A percentile compares a stretch with the other conserved stretches of the same genome.
Conservation (phyloP, 2,113 vertebrate species). For the Chlamydotis undulata region DNA sequence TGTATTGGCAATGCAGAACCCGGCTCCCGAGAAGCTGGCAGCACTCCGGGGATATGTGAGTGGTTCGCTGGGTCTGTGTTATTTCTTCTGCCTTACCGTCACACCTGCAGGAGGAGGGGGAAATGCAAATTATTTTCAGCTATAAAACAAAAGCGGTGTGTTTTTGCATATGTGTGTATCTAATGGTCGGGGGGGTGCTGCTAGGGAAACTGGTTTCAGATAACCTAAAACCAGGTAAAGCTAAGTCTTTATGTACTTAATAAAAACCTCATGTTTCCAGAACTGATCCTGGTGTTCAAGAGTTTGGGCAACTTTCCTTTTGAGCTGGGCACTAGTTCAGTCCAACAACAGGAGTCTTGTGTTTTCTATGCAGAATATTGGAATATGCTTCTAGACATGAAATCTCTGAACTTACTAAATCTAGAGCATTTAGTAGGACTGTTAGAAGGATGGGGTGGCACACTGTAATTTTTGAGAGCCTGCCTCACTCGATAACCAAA, state of each 20-base stretch:
- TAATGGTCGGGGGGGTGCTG: neutral
- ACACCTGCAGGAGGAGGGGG: conserved; percentile 44
- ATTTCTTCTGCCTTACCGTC: conserved; percentile 53
- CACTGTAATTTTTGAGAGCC: neutral
- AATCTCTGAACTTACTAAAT: neutral
- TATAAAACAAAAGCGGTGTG: neutral
- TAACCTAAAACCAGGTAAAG: neutral
- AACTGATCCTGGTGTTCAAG: neutral
- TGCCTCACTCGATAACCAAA: neutral
- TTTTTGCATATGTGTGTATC: neutral
- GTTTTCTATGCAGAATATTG: neutral
- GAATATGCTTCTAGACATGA: neutral
- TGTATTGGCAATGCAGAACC: neutral
- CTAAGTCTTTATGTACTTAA: neutral
- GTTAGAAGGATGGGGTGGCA: neutral
- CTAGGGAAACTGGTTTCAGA: neutral
- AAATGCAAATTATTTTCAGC: conserved; percentile 6
- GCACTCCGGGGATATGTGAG: neutral
- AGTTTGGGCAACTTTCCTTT: neutral
- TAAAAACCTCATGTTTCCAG: neutral
- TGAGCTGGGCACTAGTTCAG: neutral
- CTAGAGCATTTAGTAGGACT: neutral
- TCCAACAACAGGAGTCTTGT: neutral
- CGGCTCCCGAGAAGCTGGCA: neutral
- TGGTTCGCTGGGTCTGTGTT: neutral